Evolutionary conservation across 2,797 vertebrate species (phyloP), one percentile per base, ranked within the genome.

Genomic region (Botia almorhae): DNA sequence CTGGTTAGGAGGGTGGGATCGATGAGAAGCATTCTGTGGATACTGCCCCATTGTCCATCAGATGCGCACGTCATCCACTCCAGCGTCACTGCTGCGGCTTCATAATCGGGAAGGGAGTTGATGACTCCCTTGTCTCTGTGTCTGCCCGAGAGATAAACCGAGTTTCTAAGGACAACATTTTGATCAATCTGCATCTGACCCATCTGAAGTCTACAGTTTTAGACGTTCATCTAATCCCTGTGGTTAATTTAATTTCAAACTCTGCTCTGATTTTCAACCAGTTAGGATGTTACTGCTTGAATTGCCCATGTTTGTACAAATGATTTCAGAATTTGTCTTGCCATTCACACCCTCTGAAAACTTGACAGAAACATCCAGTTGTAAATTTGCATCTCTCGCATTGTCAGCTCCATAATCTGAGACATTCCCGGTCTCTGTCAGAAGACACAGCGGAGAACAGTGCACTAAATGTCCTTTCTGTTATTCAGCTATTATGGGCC

Each of bases 51-150:
- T 58, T 95, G 89, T 0, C 92, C 96, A 2, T 96, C 94, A 0
- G 96, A 95, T 0, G 96, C 93, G 0, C 94, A 94, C 81, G 98
- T 87, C 97, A 99, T 98, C 97, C 97, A 99, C 19, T 96, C 95
- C 81, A 99, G 82, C 0, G 93, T 82, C 4, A 92, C 92, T 0
- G 70, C 13, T 12, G 67, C 33, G 19, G 33, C 33, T 33, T 85
- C 85, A 1, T 81, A 58, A 5, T 85, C 81, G 1, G 4, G 60
- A 16, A 43, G 61, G 46, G 69, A 43, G 16, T 83, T 95, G 3
- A 87, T 82, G 6, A 94, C 92, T 0, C 84, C 86, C 19, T 82
- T 83, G 43, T 87, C 84, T 8, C 46, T 80, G 8, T 36, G 68
- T 50, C 43, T 81, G 51, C 46, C 55, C 50, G 71, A 77, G 46